Evolutionary conservation across 2,888 invertebrate species (phyloP), one percentile per base, ranked within the genome.

Genomic region (Drosophila atripex): DNA sequence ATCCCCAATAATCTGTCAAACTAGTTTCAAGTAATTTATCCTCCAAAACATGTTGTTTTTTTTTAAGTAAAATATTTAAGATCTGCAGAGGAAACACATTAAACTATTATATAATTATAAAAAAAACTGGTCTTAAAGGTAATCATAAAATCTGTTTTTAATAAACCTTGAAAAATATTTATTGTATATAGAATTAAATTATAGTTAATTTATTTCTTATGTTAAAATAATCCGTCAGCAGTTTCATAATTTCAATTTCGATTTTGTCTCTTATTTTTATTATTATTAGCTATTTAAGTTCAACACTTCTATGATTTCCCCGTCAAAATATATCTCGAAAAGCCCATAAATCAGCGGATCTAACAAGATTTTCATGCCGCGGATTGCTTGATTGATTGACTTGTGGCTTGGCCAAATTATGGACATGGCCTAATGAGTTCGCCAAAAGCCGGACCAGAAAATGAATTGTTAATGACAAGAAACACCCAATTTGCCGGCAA

Each of bases 381-480:
- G 2, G 28, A 56, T 56, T 75, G 78, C 65, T 69, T 83, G 77
- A 74, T 83, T 78, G 74, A 71, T 50, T 69, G 71, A 56, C 61
- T 55, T 49, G 55, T 57, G 57, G 66, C 38, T 49, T 61, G 75
- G 53, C 60, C 45, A 50, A 51, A 60, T 46, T 45, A 58, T 61
- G 41, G 52, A 43, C 45, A 41, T 41, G 39, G 54, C 53, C 76
- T 85, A 82, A 82, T 83, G 66, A 77, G 77, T 59, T 74, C 59
- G 64, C 73, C 63, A 75, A 75, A 56, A 61, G 9, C 32, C 60
- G 28, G 46, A 35, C 12, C 41, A 52, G 65, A 55, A 64, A 71
- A 46, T 45, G 38, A 23, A 60, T 41, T 60, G 52, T 60, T 64
- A 61, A 75, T 64, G 53, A 60, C 55, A 23, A 61, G 80, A 47